Evolutionary conservation across 1,140 invertebrate species (phyloP), one percentile per base, ranked within the genome.

Genomic region (Trachymyrmex septentrionalis): DNA sequence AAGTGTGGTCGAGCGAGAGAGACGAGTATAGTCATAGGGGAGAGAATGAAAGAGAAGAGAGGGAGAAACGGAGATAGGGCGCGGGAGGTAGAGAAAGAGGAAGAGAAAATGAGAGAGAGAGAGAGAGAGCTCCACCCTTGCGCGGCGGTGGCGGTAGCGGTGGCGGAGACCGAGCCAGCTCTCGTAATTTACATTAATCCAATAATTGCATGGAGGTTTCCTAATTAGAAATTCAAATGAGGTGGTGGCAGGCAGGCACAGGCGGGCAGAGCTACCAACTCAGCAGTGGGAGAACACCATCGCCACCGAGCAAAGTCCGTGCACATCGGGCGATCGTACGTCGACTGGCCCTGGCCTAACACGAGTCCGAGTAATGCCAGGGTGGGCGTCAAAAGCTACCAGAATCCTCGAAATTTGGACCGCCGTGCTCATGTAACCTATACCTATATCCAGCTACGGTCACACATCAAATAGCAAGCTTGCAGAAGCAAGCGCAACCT

Each of bases 141-240:
- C 94, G 93, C 92, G 92, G 93, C 91, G 92, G 92, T 94, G 91
- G 94, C 90, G 91, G 91, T 92, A 92, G 93, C 92, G 92, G 92
- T 93, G 91, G 92, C 92, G 93, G 94, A 96, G 96, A 96, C 96
- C 96, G 96, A 96, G 95, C 95, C 96, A 96, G 97, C 96, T 97
- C 96, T 97, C 97, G 97, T 97, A 97, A 98, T 98, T 98, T 98
- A 97, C 97, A 98, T 98, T 98, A 98, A 98, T 98, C 97, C 97
- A 97, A 98, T 98, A 98, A 98, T 97, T 98, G 97, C 97, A 97
- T 97, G 97, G 97, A 97, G 97, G 97, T 97, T 97, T 97, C 96
- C 97, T 97, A 97, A 97, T 98, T 97, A 98, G 97, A 97, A 97
- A 97, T 97, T 97, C 97, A 97, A 97, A 98, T 98, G 97, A 97